phyloP scores from a whole-genome alignment of 1,140 invertebrate genomes.

The Trichonephila clavipes region DNA sequence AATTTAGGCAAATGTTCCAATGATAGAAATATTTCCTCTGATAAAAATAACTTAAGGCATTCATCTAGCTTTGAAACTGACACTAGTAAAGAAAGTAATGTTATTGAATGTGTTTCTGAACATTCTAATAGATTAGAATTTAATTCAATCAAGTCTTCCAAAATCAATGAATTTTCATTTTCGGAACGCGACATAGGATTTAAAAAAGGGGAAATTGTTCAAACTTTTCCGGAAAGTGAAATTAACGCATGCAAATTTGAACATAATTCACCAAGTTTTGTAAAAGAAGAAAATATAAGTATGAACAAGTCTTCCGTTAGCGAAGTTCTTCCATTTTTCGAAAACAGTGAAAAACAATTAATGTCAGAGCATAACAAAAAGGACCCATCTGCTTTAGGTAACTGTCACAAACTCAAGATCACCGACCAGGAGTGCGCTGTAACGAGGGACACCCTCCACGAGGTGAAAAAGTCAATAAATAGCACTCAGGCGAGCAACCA shows the following conservation, averaged over 20 bases:
- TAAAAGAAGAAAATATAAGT: neutral
- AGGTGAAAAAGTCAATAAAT: constrained; percentile 61
- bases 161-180: no score
- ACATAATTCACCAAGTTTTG: neutral
- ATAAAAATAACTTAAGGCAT: no score
- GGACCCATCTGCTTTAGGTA: neutral
- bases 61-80: no score
- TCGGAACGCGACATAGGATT: no score
- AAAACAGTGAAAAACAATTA: neutral
- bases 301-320: neutral
- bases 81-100: no score
- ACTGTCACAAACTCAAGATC: constrained; percentile 45
- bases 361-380: neutral
- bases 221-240: no score
- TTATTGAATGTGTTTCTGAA: no score
- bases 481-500: constrained; percentile 46
- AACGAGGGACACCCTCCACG: neutral
- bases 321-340: neutral
- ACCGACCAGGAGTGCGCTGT: neutral
- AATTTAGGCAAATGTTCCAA: no score
- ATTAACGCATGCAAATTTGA: neutral
- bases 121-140: no score
- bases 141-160: no score
- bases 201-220: no score
- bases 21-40: no score